phyloP scores from a whole-genome alignment of 2,797 vertebrate genomes.

The Chromis chromis region DNA sequence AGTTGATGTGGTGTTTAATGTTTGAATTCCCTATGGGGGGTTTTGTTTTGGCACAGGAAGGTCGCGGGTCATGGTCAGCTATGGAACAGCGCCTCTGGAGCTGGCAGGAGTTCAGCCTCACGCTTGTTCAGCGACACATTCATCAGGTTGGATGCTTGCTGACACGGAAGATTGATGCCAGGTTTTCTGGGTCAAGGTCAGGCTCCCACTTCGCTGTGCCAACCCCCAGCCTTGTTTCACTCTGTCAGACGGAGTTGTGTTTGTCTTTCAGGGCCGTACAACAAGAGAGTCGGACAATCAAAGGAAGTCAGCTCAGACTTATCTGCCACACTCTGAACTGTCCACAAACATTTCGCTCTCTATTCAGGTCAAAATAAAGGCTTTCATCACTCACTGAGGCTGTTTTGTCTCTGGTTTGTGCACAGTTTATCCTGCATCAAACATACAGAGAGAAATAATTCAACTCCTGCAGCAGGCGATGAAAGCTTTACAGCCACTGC shows the following conservation, averaged over 20 bases:
- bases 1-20: not conserved
- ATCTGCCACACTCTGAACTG: slow-evolving; percentile 13
- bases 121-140: slow-evolving; percentile 41
- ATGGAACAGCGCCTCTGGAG: slow-evolving; percentile 8
- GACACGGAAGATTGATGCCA: slow-evolving; percentile 47
- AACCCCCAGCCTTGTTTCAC: slow-evolving; percentile 8
- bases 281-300: slow-evolving; percentile 17
- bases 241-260: not conserved
- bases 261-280: not conserved
- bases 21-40: not conserved
- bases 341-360: not conserved
- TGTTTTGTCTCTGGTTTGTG: not conserved
- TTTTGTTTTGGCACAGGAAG: slow-evolving; percentile 26
- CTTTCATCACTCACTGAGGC: not conserved
- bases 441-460: slow-evolving; percentile 12
- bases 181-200: slow-evolving; percentile 47
- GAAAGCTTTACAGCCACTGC: not conserved
- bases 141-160: slow-evolving; percentile 36
- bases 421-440: not conserved
- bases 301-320: slow-evolving; percentile 32
- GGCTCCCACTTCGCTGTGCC: not conserved
- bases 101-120: slow-evolving; percentile 40
- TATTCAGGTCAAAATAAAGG: slow-evolving; percentile 4
- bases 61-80: slow-evolving; percentile 24
- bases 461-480: not conserved